Evolutionary conservation across 2,113 vertebrate genomes (phyloP), one percentile per base, ranked within the genome.

Genomic region (Mastomys natalensis): DNA sequence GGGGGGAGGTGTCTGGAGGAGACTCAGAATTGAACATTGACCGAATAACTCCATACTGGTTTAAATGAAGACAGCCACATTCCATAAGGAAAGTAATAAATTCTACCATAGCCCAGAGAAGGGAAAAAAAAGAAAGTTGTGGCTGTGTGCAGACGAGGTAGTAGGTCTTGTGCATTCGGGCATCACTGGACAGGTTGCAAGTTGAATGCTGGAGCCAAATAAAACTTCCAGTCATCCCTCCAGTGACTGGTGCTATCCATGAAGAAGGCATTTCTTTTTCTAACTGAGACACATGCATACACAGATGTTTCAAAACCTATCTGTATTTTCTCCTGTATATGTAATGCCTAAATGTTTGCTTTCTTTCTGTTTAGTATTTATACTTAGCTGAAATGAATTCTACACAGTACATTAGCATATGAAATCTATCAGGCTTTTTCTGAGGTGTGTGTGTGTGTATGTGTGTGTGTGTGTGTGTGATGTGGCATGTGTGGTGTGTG

Each of bases 331-430:
- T 12, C 13, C 11, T 81, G 8, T n/a, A 34, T 26, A 76, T 64
- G 74, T 5, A 66, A 95, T 7, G 62, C 11, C 45, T 91, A 17
- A 72, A 96, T 7, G 68, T 16, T 72, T 93, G 34, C 24, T 90
- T 97, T 96, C 40, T 51, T 97, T 96, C 43, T 55, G 2, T 40
- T 93, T 37, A 24, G 6, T 48, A 76, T 72, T 60, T 96, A 73
- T 29, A 43, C 17, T 48, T 68, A 86, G 31, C 21, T 48, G 1
- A 64, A 84, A 85, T 85, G 60, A 43, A 45, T 34, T 86, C 15
- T 48, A 26, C 34, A 89, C 80, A 78, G 2, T 60, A 78, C 17
- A 7, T 45, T 53, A 37, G 13, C 7, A 85, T 81, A 76, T 76
- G 55, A 43, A 86, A 48, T 48, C 17, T 48, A 94, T 9, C 60